phyloP scores from a whole-genome alignment of 1,140 invertebrate genomes.

The Heliconius nattereri region DNA sequence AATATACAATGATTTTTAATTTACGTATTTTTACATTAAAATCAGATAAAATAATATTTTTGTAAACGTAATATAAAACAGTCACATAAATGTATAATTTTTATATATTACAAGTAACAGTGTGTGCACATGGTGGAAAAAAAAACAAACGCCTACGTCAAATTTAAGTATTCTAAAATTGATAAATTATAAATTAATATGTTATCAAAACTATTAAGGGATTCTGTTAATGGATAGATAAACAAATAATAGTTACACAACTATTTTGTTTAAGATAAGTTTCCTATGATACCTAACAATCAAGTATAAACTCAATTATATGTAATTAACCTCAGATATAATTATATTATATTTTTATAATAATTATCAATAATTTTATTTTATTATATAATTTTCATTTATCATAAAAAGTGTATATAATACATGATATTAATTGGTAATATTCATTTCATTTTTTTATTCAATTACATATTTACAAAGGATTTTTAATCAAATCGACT shows the following conservation, averaged over 20 bases:
- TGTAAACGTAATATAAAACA: background rate
- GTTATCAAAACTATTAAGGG: background rate
- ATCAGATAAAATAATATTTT: background rate
- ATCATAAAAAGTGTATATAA: no score
- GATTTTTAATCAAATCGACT: background rate
- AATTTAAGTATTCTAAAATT: background rate
- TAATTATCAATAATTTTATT: no score
- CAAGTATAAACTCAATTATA: no score
- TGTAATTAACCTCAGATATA: no score
- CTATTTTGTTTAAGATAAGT: no score
- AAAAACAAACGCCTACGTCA: no score
- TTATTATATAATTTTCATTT: no score
- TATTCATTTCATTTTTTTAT: background rate
- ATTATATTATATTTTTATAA: no score
- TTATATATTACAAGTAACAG: background rate
- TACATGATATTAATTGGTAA: background rate
- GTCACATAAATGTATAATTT: background rate
- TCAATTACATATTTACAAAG: background rate
- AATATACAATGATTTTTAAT: background rate
- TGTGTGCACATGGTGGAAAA: no score
- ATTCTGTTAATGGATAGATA: background rate
- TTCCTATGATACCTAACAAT: no score
- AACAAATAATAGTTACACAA: background rate
- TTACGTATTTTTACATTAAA: background rate
- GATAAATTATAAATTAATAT: background rate